Conservation (phyloP, 2,888 invertebrate species). For the Ypsolopha scabrella region DNA sequence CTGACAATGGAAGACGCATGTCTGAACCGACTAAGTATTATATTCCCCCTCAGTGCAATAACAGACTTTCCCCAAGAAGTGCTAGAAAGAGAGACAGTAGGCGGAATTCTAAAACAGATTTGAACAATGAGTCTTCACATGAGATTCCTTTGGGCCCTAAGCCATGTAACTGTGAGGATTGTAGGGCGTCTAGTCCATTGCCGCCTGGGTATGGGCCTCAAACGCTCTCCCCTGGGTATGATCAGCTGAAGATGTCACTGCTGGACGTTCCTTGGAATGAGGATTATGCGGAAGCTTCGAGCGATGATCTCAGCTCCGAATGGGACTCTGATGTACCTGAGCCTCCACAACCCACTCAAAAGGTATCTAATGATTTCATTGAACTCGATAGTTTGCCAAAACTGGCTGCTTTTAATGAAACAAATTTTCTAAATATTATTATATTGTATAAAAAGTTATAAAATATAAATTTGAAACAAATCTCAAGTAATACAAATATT, state of each 20-base stretch:
- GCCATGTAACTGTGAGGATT: constrained; percentile 60
- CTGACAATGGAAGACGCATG: constrained; percentile 45
- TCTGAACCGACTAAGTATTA: constrained; percentile 56
- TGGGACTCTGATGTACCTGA: constrained; percentile 89
- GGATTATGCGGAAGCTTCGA: constrained; percentile 91
- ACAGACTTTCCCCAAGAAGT: constrained; percentile 53
- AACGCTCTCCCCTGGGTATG: constrained; percentile 75
- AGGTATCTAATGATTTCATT: constrained; percentile 23
- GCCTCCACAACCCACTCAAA: constrained; percentile 50
- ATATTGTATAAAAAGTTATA: too few species aligned
- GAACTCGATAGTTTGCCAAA: too few species aligned
- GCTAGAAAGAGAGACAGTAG: constrained; percentile 51
- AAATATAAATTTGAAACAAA: too few species aligned
- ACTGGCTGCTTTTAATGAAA: too few species aligned
- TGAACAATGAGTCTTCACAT: constrained; percentile 33
- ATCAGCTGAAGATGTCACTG: constrained; percentile 82
- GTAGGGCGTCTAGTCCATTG: constrained; percentile 64
- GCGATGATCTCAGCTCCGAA: constrained; percentile 91
- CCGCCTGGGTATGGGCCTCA: constrained; percentile 58
- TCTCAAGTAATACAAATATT: too few species aligned
- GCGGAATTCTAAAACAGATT: constrained; percentile 40
- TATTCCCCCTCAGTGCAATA: constrained; percentile 60
- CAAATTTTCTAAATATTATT: too few species aligned
- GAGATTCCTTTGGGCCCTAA: constrained; percentile 44
- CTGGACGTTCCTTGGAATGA: constrained; percentile 80